Percentiles rank a stretch among this genome's conserved stretches.
Conservation (phyloP, 2,888 invertebrate genomes). For the Ecdyonurus torrentis region DNA sequence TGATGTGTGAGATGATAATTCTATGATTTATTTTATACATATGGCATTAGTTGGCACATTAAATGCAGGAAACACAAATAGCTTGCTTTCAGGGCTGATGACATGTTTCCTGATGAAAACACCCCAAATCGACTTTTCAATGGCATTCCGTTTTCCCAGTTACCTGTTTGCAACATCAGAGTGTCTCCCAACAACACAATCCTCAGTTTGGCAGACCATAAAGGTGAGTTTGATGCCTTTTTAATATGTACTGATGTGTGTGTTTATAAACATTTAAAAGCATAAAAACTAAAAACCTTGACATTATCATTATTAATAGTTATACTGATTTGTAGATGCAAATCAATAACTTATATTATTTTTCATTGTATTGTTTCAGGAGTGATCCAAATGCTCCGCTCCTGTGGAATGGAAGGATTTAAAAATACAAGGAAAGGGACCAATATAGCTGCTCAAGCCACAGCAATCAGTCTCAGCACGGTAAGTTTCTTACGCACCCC, state of each 20-base stretch:
- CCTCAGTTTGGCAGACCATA: constrained; percentile 50
- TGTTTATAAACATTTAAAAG: background rate
- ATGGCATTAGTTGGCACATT: background rate
- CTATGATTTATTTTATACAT: no score
- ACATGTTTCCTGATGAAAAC: constrained; percentile 53
- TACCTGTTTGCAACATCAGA: constrained; percentile 70
- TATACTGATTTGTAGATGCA: no score
- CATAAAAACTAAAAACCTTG: no score
- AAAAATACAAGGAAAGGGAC: constrained; percentile 92
- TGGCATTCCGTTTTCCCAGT: constrained; percentile 56
- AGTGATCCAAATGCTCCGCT: constrained; percentile 39
- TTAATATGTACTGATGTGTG: constrained; percentile 4
- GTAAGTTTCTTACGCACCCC: constrained; percentile 34
- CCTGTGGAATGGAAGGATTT: constrained; percentile 85
- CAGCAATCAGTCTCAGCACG: constrained; percentile 60
- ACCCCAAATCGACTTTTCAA: constrained; percentile 56
- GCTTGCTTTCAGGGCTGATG: constrained; percentile 38
- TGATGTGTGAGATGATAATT: no score
- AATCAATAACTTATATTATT: no score
- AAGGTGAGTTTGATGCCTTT: no score
- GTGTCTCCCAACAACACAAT: constrained; percentile 82
- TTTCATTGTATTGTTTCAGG: constrained; percentile 28
- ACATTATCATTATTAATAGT: no score
- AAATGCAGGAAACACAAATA: constrained; percentile 1
- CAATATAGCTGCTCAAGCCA: constrained; percentile 90